Conservation (phyloP, 1,140 invertebrate genomes). For the Camponotus pennsylvanicus region DNA sequence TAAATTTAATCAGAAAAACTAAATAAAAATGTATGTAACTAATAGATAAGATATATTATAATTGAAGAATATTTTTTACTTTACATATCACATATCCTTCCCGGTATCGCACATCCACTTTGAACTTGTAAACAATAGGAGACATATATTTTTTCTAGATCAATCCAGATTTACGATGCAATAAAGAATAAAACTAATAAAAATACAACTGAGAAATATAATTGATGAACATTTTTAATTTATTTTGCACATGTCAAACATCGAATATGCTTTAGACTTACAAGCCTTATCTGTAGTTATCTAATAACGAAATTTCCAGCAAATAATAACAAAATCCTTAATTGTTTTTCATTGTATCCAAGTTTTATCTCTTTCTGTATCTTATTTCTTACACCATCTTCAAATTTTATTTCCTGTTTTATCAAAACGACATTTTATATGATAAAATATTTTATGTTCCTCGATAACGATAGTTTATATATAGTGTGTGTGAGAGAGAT, state of each 20-base stretch:
- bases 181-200: too few relatives aligned
- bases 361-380: neutral
- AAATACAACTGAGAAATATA: too few relatives aligned
- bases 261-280: neutral
- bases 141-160: too few relatives aligned
- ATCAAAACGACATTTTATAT: neutral
- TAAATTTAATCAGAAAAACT: too few relatives aligned
- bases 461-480: neutral
- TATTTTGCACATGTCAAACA: neutral
- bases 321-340: neutral
- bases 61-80: too few relatives aligned
- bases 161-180: too few relatives aligned
- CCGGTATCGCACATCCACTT: too few relatives aligned
- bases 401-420: neutral
- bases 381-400: neutral
- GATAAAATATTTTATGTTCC: neutral
- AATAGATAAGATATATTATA: too few relatives aligned
- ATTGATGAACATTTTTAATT: too few relatives aligned
- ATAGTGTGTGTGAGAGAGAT: neutral
- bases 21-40: too few relatives aligned
- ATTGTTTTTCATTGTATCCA: constrained; percentile 12
- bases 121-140: too few relatives aligned
- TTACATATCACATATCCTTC: too few relatives aligned
- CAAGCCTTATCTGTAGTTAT: neutral
- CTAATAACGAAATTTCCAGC: neutral